Evolutionary conservation across 2,113 vertebrate species (phyloP).

Genomic region (Oxygymnocypris stewartii): DNA sequence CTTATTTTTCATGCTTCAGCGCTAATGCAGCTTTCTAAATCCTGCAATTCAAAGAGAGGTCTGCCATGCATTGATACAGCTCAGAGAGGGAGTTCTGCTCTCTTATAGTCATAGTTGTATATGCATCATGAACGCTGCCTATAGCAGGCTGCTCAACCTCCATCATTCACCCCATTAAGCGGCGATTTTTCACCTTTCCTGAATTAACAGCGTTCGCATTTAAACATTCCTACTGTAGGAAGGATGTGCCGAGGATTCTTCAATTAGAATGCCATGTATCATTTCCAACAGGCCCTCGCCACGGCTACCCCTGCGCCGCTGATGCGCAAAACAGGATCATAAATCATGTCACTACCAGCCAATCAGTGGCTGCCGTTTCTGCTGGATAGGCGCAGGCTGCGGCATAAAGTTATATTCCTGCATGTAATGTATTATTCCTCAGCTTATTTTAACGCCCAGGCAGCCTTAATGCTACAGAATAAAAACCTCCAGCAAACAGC

Average conservation of each 20-base stretch:
- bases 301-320: constrained; percentile 46
- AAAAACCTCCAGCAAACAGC: constrained; percentile 47
- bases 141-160: constrained; percentile 35
- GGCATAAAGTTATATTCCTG: constrained; percentile 49
- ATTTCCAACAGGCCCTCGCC: constrained; percentile 50
- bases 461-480: constrained; percentile 43
- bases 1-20: not conserved
- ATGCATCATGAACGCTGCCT: constrained; percentile 46
- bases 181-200: constrained; percentile 50
- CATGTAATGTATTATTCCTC: constrained; percentile 54
- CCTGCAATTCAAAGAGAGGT: constrained; percentile 17
- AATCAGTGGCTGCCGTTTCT: constrained; percentile 54
- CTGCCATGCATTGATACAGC: constrained; percentile 11
- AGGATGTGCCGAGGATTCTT: constrained; percentile 53
- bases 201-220: constrained; percentile 58
- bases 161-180: constrained; percentile 46
- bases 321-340: constrained; percentile 50
- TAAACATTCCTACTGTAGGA: constrained; percentile 52
- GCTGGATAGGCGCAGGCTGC: constrained; percentile 41
- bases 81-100: constrained; percentile 30
- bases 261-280: constrained; percentile 61
- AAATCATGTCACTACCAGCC: constrained; percentile 57
- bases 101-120: constrained; percentile 20
- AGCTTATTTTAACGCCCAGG: constrained; percentile 31
- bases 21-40: constrained; percentile 18